Percentiles rank a stretch among this genome's conserved stretches.
Conservation (phyloP, 1,140 invertebrate genomes). For the Drosophila persimilis region DNA sequence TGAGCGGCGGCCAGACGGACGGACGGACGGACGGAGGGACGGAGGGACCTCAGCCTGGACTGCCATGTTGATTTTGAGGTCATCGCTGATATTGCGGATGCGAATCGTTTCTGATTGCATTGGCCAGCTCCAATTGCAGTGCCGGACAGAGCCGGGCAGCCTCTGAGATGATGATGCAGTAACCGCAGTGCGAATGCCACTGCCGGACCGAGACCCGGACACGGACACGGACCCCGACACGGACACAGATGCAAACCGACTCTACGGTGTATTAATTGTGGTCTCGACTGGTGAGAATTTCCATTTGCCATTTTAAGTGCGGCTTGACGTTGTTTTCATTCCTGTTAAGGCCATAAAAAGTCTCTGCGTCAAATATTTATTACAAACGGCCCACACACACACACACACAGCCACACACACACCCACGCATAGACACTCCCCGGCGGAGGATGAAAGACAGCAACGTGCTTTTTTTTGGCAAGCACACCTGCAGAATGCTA, state of each 20-base stretch:
- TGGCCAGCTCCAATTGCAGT: conserved; percentile 56
- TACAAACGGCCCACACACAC: conserved; percentile 48
- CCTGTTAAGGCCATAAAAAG: conserved; percentile 70
- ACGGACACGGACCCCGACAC: not conserved
- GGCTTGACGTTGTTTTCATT: conserved; percentile 72
- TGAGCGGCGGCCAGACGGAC: conserved; percentile 18
- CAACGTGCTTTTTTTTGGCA: no score
- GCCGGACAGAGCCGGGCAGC: not conserved
- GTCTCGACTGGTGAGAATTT: conserved; percentile 77
- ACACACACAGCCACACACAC: conserved; percentile 9
- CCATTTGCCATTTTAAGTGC: conserved; percentile 80
- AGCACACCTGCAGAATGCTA: conserved; percentile 37
- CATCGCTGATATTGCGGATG: conserved; percentile 80
- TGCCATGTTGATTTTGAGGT: conserved; percentile 80
- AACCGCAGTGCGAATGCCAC: conserved; percentile 31
- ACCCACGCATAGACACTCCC: not conserved
- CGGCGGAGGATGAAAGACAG: not conserved
- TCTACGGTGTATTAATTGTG: conserved; percentile 75
- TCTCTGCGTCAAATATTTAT: conserved; percentile 74
- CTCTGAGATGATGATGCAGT: conserved; percentile 45
- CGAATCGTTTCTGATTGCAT: conserved; percentile 78
- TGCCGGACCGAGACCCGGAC: conserved; percentile 1
- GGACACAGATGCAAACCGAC: conserved; percentile 2
- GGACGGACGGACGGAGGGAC: no score
- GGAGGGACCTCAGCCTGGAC: not conserved